These are phyloP conservation scores for Lepidiolamprologus cunningtoni DNA, from an alignment of 2,113 vertebrate genomes.

Conservation along the genomic window DNA sequence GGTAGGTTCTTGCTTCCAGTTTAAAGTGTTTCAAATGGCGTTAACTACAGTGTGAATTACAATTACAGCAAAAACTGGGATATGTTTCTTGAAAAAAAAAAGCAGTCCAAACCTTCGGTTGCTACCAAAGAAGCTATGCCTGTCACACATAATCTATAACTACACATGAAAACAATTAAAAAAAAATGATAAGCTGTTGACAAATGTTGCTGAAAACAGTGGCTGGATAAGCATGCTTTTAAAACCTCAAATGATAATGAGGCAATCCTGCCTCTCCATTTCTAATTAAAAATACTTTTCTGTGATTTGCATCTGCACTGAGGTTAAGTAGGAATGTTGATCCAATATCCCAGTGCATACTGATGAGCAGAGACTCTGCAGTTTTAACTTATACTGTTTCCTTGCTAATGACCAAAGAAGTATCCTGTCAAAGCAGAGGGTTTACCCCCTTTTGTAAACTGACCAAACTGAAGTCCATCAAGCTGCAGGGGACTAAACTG, in stretches of 20 bases:
- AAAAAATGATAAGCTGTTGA: neutral
- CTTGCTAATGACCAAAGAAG: neutral
- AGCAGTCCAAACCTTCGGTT: neutral
- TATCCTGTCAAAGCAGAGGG: neutral
- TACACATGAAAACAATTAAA: rapidly evolving
- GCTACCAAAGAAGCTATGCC: neutral
- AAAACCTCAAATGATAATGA: neutral
- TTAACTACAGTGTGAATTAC: neutral
- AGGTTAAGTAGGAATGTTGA: neutral
- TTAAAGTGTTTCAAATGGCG: neutral
- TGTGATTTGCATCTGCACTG: neutral
- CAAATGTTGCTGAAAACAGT: neutral
- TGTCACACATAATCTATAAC: neutral
- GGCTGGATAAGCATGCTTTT: neutral
- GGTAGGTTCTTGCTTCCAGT: neutral
- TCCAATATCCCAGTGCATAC: neutral
- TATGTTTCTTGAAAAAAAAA: neutral
- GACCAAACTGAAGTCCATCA: neutral
- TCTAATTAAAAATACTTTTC: neutral
- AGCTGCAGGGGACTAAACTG: neutral
- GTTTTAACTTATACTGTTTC: neutral
- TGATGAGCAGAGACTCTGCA: neutral
- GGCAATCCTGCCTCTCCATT: neutral
- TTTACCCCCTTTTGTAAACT: neutral
- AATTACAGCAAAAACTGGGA: neutral